A percentile compares a stretch with the other conserved stretches of the same genome.
Evolutionary conservation across 2,113 vertebrate genomes (phyloP).

Genomic region (Tichodroma muraria): DNA sequence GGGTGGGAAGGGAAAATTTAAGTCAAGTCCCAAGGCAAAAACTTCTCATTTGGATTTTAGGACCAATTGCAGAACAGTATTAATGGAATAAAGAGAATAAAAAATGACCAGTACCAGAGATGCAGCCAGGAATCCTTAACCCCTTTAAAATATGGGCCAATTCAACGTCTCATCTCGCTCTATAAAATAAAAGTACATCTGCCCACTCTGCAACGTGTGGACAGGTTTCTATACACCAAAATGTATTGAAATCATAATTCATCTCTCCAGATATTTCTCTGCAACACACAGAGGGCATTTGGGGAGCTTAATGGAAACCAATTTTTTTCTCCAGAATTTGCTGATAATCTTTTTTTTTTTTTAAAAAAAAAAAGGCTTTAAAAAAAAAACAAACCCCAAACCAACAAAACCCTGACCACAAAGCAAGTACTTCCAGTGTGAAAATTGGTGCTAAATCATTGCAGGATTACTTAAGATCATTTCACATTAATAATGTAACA

Average conservation of each 20-base stretch:
- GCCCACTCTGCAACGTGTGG: neutral
- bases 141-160: neutral
- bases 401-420: neutral
- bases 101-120: neutral
- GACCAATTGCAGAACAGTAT: neutral
- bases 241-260: neutral
- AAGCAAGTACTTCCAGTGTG: slow-evolving; percentile 25
- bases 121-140: neutral
- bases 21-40: neutral
- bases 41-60: neutral
- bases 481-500: slow-evolving; percentile 57
- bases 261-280: neutral
- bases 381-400: neutral
- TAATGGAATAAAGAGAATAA: neutral
- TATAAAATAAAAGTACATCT: neutral
- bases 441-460: slow-evolving; percentile 41
- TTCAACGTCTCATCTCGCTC: neutral
- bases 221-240: neutral
- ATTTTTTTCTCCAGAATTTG: neutral
- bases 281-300: neutral
- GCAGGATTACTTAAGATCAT: slow-evolving; percentile 49
- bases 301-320: neutral
- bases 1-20: neutral
- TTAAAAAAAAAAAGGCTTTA: neutral
- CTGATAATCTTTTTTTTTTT: neutral